Conservation (phyloP, 2,888 invertebrate genomes). For the Spodoptera picta region DNA sequence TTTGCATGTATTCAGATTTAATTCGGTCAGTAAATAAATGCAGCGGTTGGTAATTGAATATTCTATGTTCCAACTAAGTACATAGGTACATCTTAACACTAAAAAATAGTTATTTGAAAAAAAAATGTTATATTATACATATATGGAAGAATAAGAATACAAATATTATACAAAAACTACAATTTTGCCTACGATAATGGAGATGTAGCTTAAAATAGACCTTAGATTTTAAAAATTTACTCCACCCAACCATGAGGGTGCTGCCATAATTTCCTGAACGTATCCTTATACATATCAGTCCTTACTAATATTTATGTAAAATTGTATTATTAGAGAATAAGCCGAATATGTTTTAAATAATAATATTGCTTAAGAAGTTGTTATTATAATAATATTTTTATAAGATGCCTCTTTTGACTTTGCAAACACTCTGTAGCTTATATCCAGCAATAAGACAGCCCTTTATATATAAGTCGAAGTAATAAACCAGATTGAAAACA, state of each 20-base stretch:
- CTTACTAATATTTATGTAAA: background rate
- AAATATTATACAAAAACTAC: slow-evolving; percentile 2
- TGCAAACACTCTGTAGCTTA: too few species aligned
- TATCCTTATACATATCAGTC: background rate
- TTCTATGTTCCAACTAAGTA: slow-evolving; percentile 47
- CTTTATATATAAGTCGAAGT: too few species aligned
- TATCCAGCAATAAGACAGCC: too few species aligned
- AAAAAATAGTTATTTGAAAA: slow-evolving; percentile 6
- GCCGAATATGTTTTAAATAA: too few species aligned
- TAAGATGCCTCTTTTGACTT: too few species aligned
- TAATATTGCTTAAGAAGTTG: too few species aligned
- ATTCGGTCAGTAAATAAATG: slow-evolving; percentile 26
- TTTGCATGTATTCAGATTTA: slow-evolving; percentile 2
- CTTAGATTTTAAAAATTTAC: background rate
- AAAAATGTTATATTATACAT: slow-evolving; percentile 8
- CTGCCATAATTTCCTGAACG: background rate
- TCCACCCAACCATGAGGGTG: too few species aligned
- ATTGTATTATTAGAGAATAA: background rate
- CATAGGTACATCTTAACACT: slow-evolving; percentile 19
- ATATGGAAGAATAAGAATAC: slow-evolving; percentile 4
- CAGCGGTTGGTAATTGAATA: slow-evolving; percentile 7
- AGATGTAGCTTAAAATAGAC: too few species aligned
- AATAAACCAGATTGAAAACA: too few species aligned
- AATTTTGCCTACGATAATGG: background rate
- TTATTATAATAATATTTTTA: too few species aligned